Percentiles rank a stretch among this genome's conserved stretches.
These are phyloP conservation scores for Haliaeetus leucogaster DNA, from an alignment of 2,113 vertebrate species.

Conservation along the genomic window DNA sequence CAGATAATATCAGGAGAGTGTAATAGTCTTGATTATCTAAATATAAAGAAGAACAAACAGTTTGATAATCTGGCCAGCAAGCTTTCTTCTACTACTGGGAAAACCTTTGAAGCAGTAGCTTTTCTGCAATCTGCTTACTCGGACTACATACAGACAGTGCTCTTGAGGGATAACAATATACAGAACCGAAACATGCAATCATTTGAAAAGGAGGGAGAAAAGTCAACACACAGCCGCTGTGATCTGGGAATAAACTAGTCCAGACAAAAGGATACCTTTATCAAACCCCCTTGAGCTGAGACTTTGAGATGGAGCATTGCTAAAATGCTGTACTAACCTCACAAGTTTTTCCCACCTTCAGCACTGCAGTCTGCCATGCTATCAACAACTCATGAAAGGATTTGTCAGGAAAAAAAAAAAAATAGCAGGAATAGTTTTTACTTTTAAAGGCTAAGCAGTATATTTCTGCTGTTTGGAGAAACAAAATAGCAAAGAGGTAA, in stretches of 20 bases:
- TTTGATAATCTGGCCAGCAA: background rate
- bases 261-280: background rate
- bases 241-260: background rate
- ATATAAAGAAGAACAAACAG: background rate
- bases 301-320: background rate
- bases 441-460: background rate
- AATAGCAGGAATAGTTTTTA: background rate
- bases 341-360: background rate
- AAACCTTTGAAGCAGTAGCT: background rate
- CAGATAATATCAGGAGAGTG: background rate
- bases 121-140: background rate
- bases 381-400: background rate
- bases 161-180: background rate
- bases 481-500: background rate
- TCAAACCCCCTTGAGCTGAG: background rate
- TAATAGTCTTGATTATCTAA: background rate
- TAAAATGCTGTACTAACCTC: background rate
- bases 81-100: background rate
- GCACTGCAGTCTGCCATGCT: background rate
- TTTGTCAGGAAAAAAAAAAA: background rate
- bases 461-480: background rate
- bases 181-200: background rate
- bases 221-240: background rate
- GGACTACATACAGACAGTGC: background rate
- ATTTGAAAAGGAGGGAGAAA: background rate